A percentile compares a stretch with the other conserved stretches of the same genome.
Conservation (phyloP, 2,113 vertebrate species). For the Mastomys natalensis region DNA sequence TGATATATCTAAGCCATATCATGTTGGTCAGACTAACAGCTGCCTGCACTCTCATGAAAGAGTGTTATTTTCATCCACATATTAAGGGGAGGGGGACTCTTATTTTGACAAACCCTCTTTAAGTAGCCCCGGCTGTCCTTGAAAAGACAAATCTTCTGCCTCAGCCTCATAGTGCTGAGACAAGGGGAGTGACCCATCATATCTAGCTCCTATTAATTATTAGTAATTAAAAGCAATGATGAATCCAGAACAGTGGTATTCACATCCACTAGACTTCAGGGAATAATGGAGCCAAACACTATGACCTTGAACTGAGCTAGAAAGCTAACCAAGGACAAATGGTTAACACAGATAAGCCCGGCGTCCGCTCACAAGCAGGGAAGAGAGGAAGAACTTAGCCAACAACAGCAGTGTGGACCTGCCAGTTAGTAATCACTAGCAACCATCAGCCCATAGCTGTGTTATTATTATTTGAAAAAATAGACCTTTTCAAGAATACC, state of each 20-base stretch:
- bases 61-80: background rate
- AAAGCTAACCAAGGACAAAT: background rate
- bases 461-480: constrained; percentile 1
- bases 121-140: background rate
- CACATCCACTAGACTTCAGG: background rate
- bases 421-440: background rate
- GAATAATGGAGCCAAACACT: background rate
- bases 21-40: background rate
- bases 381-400: background rate
- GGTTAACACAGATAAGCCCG: background rate
- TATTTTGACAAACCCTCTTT: background rate
- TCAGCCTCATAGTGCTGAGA: background rate
- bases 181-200: background rate
- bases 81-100: background rate
- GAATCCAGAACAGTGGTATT: background rate
- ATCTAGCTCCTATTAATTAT: background rate
- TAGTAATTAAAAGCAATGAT: background rate
- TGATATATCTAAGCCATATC: background rate
- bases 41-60: background rate
- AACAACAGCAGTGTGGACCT: background rate
- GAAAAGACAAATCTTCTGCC: background rate
- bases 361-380: background rate
- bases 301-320: background rate
- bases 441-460: background rate
- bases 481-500: background rate